Conservation (phyloP, 2,113 vertebrate genomes). For the Leptobrachium ailaonicum region DNA sequence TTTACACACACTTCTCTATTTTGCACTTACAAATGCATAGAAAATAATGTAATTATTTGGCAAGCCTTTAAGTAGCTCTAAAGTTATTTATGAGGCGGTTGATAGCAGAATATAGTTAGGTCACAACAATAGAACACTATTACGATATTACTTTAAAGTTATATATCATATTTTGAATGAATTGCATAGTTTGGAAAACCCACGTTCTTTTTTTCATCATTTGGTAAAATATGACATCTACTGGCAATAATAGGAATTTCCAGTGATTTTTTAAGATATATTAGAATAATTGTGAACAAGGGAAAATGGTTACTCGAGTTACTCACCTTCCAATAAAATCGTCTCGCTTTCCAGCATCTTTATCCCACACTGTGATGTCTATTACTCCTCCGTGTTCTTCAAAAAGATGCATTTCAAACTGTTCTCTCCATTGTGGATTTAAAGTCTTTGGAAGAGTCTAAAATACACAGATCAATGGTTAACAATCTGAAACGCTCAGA, state of each 20-base stretch:
- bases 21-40: too few species aligned
- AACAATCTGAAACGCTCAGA: not conserved
- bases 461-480: conserved; percentile 1
- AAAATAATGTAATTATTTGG: too few species aligned
- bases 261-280: not conserved
- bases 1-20: too few species aligned
- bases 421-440: conserved; percentile 96
- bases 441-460: conserved; percentile 92
- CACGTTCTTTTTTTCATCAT: conserved; percentile 14
- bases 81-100: too few species aligned
- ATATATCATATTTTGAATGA: too few species aligned
- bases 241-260: conserved; percentile 57
- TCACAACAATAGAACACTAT: too few species aligned
- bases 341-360: conserved; percentile 90
- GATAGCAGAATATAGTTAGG: too few species aligned
- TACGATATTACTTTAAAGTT: too few species aligned
- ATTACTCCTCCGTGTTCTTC: conserved; percentile 90
- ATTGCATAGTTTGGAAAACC: too few species aligned
- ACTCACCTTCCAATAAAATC: conserved; percentile 97
- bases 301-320: not conserved
- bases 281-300: not conserved
- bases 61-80: too few species aligned
- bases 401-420: conserved; percentile 97
- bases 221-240: conserved; percentile 72
- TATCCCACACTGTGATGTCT: conserved; percentile 96